Conservation (phyloP, 2,113 vertebrate species). For the Grantiella picta region DNA sequence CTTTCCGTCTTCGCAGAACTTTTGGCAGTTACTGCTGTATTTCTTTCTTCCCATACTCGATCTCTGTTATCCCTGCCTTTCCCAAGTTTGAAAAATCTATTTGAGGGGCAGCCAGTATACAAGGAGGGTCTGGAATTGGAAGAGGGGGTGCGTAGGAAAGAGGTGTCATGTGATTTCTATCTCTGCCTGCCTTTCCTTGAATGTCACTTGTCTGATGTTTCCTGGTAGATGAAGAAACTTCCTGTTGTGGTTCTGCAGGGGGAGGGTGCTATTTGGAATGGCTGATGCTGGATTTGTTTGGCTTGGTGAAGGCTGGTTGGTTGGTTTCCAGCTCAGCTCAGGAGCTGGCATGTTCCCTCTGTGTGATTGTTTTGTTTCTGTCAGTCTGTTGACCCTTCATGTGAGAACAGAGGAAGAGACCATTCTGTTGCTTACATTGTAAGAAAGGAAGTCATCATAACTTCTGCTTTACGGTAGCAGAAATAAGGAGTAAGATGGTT, state of each 20-base stretch:
- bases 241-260: conserved; percentile 52
- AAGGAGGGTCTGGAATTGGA: neutral
- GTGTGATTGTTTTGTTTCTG: conserved; percentile 30
- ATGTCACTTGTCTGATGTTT: conserved; percentile 44
- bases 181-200: neutral
- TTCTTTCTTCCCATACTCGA: fast-evolving
- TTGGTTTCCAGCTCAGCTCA: conserved; percentile 49
- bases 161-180: conserved; percentile 38
- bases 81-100: neutral
- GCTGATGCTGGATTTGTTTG: conserved; percentile 58
- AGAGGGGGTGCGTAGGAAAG: neutral
- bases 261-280: conserved; percentile 1
- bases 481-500: neutral
- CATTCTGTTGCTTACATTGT: neutral
- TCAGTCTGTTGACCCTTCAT: neutral
- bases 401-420: neutral
- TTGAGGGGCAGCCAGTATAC: neutral
- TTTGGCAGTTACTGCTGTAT: neutral
- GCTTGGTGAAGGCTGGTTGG: conserved; percentile 49
- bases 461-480: neutral
- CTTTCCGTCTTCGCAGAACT: neutral
- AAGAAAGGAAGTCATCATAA: neutral
- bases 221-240: conserved; percentile 58
- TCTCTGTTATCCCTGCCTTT: neutral
- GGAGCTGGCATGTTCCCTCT: conserved; percentile 15